Conservation (phyloP, 2,888 invertebrate species). For the Branchellion lobata region DNA sequence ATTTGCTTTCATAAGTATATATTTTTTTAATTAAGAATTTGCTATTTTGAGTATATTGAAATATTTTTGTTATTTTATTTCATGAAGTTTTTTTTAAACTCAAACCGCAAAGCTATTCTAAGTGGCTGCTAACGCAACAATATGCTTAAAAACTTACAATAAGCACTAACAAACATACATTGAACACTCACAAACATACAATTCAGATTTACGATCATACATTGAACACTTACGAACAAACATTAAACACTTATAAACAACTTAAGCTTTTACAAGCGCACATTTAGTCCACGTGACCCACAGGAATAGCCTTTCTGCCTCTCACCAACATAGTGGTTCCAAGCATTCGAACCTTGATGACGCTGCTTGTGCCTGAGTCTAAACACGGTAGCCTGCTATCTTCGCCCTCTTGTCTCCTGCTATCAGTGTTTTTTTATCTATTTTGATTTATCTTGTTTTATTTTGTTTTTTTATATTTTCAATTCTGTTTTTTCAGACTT, state of each 20-base stretch:
- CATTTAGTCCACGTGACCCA: too few species aligned
- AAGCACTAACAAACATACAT: too few species aligned
- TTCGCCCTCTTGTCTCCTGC: not conserved
- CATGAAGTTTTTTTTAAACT: too few species aligned
- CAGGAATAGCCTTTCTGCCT: slow-evolving; percentile 20
- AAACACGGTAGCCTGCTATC: slow-evolving; percentile 16
- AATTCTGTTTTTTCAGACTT: not conserved
- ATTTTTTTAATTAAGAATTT: not conserved
- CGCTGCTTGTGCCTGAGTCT: slow-evolving; percentile 4
- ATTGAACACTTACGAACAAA: too few species aligned
- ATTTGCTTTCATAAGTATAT: not conserved
- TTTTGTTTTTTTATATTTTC: not conserved
- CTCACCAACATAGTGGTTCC: slow-evolving; percentile 33
- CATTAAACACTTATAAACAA: too few species aligned
- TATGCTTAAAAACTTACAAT: too few species aligned
- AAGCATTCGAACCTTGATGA: slow-evolving; percentile 38
- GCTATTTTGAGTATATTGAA: not conserved
- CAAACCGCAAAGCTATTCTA: too few species aligned
- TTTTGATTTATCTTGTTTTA: not conserved
- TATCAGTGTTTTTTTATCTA: not conserved
- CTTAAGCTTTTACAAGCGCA: too few species aligned
- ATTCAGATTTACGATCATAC: too few species aligned
- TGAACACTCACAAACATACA: too few species aligned
- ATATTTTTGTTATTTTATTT: not conserved
- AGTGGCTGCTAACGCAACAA: too few species aligned